Evolutionary conservation across 1,140 invertebrate genomes (phyloP).

Genomic region (Papilio polyxenes): DNA sequence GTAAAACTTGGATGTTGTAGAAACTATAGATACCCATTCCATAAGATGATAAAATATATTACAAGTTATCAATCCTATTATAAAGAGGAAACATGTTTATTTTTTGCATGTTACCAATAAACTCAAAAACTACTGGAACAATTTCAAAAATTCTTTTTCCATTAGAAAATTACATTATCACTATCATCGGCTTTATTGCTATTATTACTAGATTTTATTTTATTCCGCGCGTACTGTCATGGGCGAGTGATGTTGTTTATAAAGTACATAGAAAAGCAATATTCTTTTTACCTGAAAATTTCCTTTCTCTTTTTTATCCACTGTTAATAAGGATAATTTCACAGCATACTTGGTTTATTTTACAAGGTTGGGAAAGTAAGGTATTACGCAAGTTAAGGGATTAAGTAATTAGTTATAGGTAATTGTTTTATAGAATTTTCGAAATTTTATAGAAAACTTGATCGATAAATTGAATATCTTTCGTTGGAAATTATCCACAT

Average conservation of each 20-base stretch:
- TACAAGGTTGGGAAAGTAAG: background rate
- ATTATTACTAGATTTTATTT: too few species aligned
- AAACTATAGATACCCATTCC: background rate
- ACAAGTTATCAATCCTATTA: background rate
- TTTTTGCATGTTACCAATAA: too few species aligned
- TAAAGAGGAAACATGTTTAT: too few species aligned
- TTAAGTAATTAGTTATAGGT: background rate
- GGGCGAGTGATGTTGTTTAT: background rate
- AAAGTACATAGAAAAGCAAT: background rate
- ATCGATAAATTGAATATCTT: too few species aligned
- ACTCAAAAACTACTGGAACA: too few species aligned
- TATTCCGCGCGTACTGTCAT: too few species aligned
- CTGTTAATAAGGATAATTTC: background rate
- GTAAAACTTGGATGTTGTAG: background rate
- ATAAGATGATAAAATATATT: background rate
- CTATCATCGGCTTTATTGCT: too few species aligned
- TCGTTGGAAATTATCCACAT: background rate
- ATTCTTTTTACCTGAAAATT: background rate
- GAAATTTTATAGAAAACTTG: too few species aligned
- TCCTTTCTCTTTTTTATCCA: background rate
- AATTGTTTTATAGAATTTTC: too few species aligned
- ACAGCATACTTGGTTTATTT: background rate
- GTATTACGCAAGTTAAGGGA: background rate
- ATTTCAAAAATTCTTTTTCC: too few species aligned
- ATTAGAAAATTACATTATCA: too few species aligned